A percentile compares a stretch with the other conserved stretches of the same genome.
phyloP scores from a whole-genome alignment of 1,140 invertebrate genomes.

The Gyrodactylus salaris region DNA sequence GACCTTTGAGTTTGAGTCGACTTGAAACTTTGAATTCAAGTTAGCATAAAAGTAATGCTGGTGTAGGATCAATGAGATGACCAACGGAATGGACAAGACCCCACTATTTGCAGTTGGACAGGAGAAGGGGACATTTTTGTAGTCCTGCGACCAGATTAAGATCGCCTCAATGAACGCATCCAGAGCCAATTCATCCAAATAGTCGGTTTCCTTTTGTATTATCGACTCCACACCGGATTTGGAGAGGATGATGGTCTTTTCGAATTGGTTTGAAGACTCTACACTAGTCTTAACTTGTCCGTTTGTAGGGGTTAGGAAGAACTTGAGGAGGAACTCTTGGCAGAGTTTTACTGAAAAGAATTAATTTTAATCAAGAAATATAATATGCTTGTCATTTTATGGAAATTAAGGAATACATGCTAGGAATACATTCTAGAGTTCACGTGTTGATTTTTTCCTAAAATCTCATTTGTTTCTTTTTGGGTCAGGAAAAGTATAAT shows the following conservation, averaged over 20 bases:
- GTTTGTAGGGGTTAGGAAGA: background rate
- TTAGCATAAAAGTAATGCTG: background rate
- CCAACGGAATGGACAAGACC: background rate
- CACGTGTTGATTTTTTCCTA: too few relatives aligned
- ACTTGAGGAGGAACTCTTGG: background rate
- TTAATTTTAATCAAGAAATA: too few relatives aligned
- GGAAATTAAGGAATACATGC: too few relatives aligned
- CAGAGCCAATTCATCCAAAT: background rate
- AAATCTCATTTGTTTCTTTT: too few relatives aligned
- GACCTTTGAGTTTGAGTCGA: background rate
- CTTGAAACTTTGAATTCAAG: background rate
- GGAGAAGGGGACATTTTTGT: background rate
- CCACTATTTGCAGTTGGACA: background rate
- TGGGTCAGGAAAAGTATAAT: too few relatives aligned
- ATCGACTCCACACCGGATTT: background rate
- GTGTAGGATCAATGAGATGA: background rate
- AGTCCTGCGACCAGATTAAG: background rate
- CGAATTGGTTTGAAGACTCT: background rate
- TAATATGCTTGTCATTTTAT: too few relatives aligned
- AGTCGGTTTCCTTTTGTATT: background rate
- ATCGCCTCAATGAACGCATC: background rate
- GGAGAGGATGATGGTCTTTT: background rate
- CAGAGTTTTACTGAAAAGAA: background rate
- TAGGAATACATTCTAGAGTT: too few relatives aligned
- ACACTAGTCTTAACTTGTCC: background rate